Evolutionary conservation across 2,113 vertebrate genomes (phyloP), one percentile per base, ranked within the genome.

Genomic region (Mellivora capensis): DNA sequence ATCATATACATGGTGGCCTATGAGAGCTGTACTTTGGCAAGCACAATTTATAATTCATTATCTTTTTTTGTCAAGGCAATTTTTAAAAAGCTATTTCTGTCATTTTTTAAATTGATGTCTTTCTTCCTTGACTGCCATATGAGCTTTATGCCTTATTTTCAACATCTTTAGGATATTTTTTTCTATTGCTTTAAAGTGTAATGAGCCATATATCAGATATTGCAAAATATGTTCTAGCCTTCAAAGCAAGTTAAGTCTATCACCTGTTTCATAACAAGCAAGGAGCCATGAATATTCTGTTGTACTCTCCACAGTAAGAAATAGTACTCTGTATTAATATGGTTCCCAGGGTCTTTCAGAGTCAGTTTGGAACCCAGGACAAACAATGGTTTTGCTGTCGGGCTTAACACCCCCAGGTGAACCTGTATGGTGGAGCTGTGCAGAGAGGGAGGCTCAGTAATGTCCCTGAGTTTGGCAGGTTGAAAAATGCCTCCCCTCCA

Each of bases 21-120:
- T 42, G 47, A 96, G 62, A 95, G 31, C 64, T 84, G 4, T 39
- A 84, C 94, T 98, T 94, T 93, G 76, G 87, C 74, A 95, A 92
- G 74, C 31, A 82, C 15, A 69, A 74, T 69, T 95, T 90, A 76
- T 18, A 97, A 92, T 94, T 88, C 83, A 52, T 72, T 83, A 82
- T 87, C 52, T 62, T 76, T 64, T 57, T 95, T 74, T 13, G 31
- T 67, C 39, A 93, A 81, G n/a, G 37, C 57, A 90, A 95, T 93
- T 94, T 96, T 96, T 6, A 39, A 64, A 74, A 96, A 92, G 79
- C 61, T 79, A 59, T 90, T 97, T 95, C 61, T 84, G 57, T 81
- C 44, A 54, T 90, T 17, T 85, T 77, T 94, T 81, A 83, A 85
- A 77, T 44, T 64, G 27, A 84, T 89, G 6, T 93, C 27, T 84